Base-by-base conservation (phyloP, 2,888 invertebrate genomes). In the Amphimallon solstitiale region DNA sequence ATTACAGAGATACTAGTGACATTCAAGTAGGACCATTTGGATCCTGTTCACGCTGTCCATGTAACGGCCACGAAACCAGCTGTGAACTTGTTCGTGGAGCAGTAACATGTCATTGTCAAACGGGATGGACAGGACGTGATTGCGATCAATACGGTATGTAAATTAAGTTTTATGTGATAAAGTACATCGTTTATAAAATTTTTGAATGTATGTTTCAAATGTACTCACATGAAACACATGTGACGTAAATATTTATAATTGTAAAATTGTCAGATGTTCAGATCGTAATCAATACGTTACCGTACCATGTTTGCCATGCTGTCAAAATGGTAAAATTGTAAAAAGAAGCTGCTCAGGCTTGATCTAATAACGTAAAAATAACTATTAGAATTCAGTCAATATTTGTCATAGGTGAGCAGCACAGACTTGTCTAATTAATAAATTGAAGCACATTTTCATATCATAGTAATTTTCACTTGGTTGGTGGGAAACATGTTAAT, bases 41-140 rank as follows among this genome's bases (percentile, higher is more conserved):
- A 7, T 81, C 85, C n/a, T 92, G 95, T 74, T 83, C 82, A 2
- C 83, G 79, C 29, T 97, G 96, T 75, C 90, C 91, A 2, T 97
- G 97, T 81, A 90, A 89, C 76, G 88, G 87, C n/a, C 87, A 89
- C 70, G 89, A 90, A 71, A 86, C 87, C 71, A 87, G 87, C 49
- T 93, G 93, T 76, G 83, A 84, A 66, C 77, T 88, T 34, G 85
- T 83, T 29, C 81, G 84, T 12, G 84, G 86, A 70, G 84, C 85
- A 12, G 84, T 87, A 69, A 88, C 92, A 1, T 95, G 94, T 77
- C 84, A 88, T 73, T 95, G 94, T 78, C 83, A 83, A 38, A 84
- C 88, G 1, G 91, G 91, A 1, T 92, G 87, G 80, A 84, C 84
- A 0, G 94, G 94, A 63, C 81, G 84, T 17, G 87, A 88, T 75